Conservation (phyloP, 2,113 vertebrate species). For the Hydropotes inermis region DNA sequence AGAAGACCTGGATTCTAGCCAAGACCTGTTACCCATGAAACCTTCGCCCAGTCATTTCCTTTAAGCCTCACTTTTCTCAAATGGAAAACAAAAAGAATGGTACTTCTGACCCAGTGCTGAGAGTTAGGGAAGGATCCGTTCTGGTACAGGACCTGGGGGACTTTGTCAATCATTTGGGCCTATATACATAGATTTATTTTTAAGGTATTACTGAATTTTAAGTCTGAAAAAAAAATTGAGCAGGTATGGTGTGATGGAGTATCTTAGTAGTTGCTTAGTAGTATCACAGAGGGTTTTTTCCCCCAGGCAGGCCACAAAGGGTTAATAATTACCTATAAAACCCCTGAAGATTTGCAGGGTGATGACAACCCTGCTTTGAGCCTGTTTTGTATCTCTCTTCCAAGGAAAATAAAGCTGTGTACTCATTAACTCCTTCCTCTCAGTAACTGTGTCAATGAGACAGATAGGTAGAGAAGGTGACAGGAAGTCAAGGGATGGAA, state of each 20-base stretch:
- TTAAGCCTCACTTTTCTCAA: constrained; percentile 22
- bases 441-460: constrained; percentile 59
- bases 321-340: constrained; percentile 64
- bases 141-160: not conserved
- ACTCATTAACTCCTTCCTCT: constrained; percentile 68
- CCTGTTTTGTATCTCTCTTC: constrained; percentile 45
- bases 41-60: not conserved
- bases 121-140: not conserved
- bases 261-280: not conserved
- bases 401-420: constrained; percentile 62
- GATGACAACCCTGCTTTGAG: constrained; percentile 53
- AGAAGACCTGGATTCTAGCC: not conserved
- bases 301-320: constrained; percentile 21
- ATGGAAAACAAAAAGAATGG: not conserved
- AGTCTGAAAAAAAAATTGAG: not conserved
- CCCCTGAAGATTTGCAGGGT: constrained; percentile 39
- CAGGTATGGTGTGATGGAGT: not conserved
- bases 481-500: not conserved
- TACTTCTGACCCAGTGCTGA: not conserved
- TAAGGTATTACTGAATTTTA: constrained; percentile 9
- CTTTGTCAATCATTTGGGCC: not conserved
- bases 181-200: not conserved
- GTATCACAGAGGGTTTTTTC: not conserved
- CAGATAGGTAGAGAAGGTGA: not conserved
- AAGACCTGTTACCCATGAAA: not conserved